Base-by-base conservation (phyloP, 1,140 invertebrate species). In the Panagrolaimus sp. region DNA sequence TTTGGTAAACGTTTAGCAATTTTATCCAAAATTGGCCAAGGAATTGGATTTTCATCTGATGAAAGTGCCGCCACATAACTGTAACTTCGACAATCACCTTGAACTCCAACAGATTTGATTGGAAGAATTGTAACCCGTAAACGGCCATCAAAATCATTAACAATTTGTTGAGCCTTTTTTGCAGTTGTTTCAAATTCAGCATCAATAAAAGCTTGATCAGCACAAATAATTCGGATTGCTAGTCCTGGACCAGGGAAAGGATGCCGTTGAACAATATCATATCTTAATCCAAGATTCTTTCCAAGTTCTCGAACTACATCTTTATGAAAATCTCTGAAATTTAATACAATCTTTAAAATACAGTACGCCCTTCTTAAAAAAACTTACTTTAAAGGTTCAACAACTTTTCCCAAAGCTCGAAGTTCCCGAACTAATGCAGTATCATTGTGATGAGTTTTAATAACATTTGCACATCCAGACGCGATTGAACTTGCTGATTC, bases 361-460 rank as follows among this genome's bases (percentile, higher is more conserved):
- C 32, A 38, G 32, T 38, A 38, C 7, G 7, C 32, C 7, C 2
- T 38, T 38, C n/a, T n/a, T n/a, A n/a, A n/a, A n/a, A 38, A 38
- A 38, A 4, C 2, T 38, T 38, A 38, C 86, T 90, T 91, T 14
- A 98, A 86, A n/a, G 96, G 96, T 86, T 98, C 96, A 24, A 98
- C 90, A 15, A 99, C 93, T 69, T 91, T 87, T 14, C 91, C 94
- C 81, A 84, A 77, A 73, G 88, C 87, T 70, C 96, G 86, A 63
- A 98, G 86, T 81, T 90, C 87, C 74, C 94, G 86, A n/a, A 99
- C 93, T 24, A 98, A 87, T 79, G 93, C 92, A 44, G 92, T 96
- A 84, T 98, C 96, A 84, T 99, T 99, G 86, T 99, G 96, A 86
- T 99, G 96, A n/a, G 96, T 98, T 86, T 99, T 99, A 78, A 99